Base-by-base conservation (phyloP, 2,888 invertebrate genomes). In the Listrodromus nycthemerus region DNA sequence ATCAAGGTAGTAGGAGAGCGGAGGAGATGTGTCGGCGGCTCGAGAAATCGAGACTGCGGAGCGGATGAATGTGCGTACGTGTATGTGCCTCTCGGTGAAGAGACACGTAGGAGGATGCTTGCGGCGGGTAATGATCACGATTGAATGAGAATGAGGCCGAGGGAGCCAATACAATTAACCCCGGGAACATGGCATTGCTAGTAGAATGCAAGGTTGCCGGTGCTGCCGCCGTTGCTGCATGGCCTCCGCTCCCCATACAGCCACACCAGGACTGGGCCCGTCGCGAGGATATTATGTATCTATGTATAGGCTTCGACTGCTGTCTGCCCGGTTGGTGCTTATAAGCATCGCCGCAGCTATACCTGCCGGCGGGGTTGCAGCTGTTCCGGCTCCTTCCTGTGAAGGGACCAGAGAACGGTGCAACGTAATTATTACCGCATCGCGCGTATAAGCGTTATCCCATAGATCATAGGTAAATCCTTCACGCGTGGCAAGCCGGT, bases 101-200 rank as follows among this genome's bases (percentile, higher is more conserved):
- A 87, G 87, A 89, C 88, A 90, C 89, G 91, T 91, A 90, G 89
- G 89, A 90, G 90, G 90, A 91, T 90, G 89, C 90, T 90, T 89
- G 88, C 87, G 87, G 89, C 89, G 88, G 87, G 89, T 91, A 91
- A 91, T 91, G 92, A 91, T 92, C 91, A 91, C 91, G 92, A 92
- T 91, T 91, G 91, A 92, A 92, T 92, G 91, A 90, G 91, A 92
- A 92, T 91, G 91, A 92, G 92, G 90, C 89, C 89, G 90, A 89
- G 89, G 89, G 87, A 91, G 89, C 90, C 90, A 91, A 91, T 91
- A 91, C 92, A 91, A 92, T 92, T 91, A 92, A 92, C 91, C 89
- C 84, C 89, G 88, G 87, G 87, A 91, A 86, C 91, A 88, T 91
- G 89, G 91, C 91, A 88, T 89, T 89, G 90, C 89, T 88, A 87